These are phyloP conservation scores for Pristionchus arcanus DNA, from an alignment of 2,888 invertebrate genomes.

Conservation along the genomic window DNA sequence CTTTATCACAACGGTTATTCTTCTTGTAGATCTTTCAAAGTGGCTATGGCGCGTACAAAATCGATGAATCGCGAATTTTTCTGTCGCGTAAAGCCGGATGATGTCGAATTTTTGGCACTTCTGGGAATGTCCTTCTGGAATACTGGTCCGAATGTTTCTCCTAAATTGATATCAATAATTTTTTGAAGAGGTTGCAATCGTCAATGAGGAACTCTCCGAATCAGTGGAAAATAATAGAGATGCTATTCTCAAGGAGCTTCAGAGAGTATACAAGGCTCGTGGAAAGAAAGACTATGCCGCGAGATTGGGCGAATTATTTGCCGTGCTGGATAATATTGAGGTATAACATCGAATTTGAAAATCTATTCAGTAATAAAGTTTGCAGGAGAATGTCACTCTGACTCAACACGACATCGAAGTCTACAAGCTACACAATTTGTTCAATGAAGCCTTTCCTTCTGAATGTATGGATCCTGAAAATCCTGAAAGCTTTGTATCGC, in stretches of 20 bases:
- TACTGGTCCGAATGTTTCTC: neutral
- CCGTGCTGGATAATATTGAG: neutral
- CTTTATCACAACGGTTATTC: too few species aligned
- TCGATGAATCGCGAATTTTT: constrained; percentile 1
- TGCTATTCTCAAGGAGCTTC: neutral
- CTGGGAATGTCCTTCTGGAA: constrained; percentile 28
- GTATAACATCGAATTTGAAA: neutral
- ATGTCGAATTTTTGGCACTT: constrained; percentile 1
- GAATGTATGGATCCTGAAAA: neutral
- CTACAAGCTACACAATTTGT: neutral
- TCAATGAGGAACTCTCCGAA: neutral
- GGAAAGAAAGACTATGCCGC: constrained; percentile 12
- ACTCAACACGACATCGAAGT: neutral
- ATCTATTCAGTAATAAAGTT: neutral
- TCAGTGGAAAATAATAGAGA: neutral
- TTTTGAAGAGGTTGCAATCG: neutral
- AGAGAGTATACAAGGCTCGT: neutral
- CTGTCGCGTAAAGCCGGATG: neutral
- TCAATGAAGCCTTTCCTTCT: neutral
- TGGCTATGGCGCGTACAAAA: neutral
- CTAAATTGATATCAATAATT: too few species aligned
- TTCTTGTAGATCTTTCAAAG: neutral
- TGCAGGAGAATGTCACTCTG: neutral
- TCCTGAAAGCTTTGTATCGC: neutral
- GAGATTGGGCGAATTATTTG: constrained; percentile 2